A percentile compares a stretch with the other conserved stretches of the same genome.
phyloP scores from a whole-genome alignment of 2,113 vertebrate species.

The Hippoglossus stenolepis region DNA sequence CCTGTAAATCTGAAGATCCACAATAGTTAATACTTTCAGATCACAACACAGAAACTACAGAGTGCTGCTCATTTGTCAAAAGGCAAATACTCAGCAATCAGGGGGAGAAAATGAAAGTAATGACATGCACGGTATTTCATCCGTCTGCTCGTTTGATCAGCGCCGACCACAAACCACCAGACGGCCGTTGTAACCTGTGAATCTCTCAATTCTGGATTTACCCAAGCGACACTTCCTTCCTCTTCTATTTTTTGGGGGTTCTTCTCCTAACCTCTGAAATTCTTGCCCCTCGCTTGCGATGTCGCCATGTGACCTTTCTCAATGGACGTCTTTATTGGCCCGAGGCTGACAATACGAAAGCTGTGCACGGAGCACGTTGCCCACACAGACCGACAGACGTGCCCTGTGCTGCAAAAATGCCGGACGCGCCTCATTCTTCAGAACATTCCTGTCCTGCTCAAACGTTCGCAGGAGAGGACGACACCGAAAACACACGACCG shows the following conservation, averaged over 20 bases:
- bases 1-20: background rate
- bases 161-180: background rate
- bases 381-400: background rate
- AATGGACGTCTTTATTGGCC: slow-evolving; percentile 69
- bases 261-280: slow-evolving; percentile 33
- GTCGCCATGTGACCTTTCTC: slow-evolving; percentile 68
- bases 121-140: background rate
- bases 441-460: background rate
- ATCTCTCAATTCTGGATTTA: background rate
- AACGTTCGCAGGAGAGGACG: background rate
- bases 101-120: background rate
- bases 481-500: background rate
- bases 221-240: slow-evolving; percentile 10
- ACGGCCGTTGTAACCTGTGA: background rate
- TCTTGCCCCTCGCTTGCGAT: slow-evolving; percentile 54
- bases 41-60: no score
- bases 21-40: background rate
- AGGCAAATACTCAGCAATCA: background rate
- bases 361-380: slow-evolving; percentile 32
- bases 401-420: background rate
- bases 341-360: slow-evolving; percentile 44
- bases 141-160: background rate
- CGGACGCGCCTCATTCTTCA: background rate
- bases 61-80: no score
- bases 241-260: background rate